Evolutionary conservation across 2,888 invertebrate species (phyloP), one percentile per base, ranked within the genome.

Genomic region (Eupithecia inturbata): DNA sequence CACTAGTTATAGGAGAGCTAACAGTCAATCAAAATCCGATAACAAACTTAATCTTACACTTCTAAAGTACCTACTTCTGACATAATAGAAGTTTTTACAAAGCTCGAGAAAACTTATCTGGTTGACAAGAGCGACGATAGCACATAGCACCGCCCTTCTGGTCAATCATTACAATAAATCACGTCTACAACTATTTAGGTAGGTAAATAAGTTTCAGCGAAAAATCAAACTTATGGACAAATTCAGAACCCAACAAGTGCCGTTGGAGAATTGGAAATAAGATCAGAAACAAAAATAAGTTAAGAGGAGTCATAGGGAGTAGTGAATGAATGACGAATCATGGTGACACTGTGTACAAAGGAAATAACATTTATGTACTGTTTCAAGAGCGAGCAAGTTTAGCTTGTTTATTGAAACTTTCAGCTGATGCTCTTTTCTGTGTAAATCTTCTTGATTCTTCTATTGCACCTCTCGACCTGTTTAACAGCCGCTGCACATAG

Each of bases 201-300:
- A 62, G 19, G 62, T 62, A 31, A 72, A 72, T 69, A 63, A 74
- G 68, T 73, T 66, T 69, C 22, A 78, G 70, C 72, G 72, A 74
- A 69, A 45, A 76, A 70, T 6, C 41, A 69, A 73, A 72, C 72
- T 68, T 82, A 86, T 86, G 87, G 87, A 88, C 87, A 85, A 82
- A 79, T 81, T 77, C 71, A 74, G 73, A 82, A 88, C 89, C 89
- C 87, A 89, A 89, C 88, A 89, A 89, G 89, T 87, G 88, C 80
- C 81, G 75, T 74, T 75, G 73, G 73, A 75, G 62, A 53, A 72
- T 63, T 72, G 75, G 75, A 75, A 71, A 28, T 62, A 68, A 26
- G 26, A 62, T 12, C 16, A 28, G 19, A 60, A 74, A 63, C 33
- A 10, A 80, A 77, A 74, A 80, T 76, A 80, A 81, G 76, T 81